phyloP scores from a whole-genome alignment of 2,888 invertebrate species.

The Andrena fulva region DNA sequence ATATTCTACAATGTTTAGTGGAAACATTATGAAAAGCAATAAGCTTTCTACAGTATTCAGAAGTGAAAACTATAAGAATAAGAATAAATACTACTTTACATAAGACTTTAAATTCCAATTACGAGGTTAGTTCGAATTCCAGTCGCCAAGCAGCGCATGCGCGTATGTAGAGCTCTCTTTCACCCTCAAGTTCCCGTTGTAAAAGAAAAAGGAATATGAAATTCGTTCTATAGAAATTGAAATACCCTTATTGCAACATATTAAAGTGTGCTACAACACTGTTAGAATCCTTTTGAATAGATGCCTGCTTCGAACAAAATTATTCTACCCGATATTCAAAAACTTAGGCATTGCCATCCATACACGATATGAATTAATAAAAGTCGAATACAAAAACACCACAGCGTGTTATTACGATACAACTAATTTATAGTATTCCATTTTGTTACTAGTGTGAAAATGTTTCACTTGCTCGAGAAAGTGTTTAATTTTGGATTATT shows the following conservation, averaged over 20 bases:
- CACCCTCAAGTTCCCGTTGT: conserved; percentile 1
- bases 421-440: not conserved
- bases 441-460: not conserved
- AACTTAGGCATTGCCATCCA: not conserved
- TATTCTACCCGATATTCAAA: not conserved
- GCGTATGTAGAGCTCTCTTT: conserved; percentile 13
- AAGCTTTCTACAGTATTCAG: not conserved
- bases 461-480: not conserved
- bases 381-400: not conserved
- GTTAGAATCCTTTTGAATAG: not conserved
- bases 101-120: conserved; percentile 39
- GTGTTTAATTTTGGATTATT: not conserved
- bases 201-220: conserved; percentile 3
- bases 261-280: not conserved
- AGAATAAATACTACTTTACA: conserved; percentile 12
- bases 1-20: not conserved
- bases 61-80: not conserved
- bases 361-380: not conserved
- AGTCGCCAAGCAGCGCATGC: conserved; percentile 45
- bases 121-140: conserved; percentile 39
- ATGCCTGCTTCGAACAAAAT: not conserved
- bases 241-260: not conserved
- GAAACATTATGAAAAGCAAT: not conserved
- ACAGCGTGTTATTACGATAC: not conserved
- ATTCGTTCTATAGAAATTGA: not conserved